Base-by-base conservation (phyloP, 1,140 invertebrate species). In the Drosophila bocki region DNA sequence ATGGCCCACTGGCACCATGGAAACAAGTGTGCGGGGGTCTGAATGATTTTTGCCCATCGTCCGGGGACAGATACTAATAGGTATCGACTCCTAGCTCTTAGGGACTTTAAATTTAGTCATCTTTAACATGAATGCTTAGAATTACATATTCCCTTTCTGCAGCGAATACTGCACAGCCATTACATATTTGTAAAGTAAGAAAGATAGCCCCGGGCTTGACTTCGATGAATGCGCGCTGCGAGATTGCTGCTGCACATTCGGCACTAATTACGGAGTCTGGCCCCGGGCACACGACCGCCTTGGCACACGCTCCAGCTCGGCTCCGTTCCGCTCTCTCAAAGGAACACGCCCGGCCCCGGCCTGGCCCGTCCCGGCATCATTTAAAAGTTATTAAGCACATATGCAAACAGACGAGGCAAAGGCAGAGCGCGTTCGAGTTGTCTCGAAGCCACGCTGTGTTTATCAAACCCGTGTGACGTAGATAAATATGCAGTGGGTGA, bases 341-440 rank as follows among this genome's bases (percentile, higher is more conserved):
- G 45, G 45, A 61, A 48, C 47, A 48, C 47, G 37, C 26, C 47
- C 26, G 3, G 1, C 22, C 47, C 47, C 45, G 13, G 13, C 13
- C 45, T 12, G 37, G 13, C 42, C 22, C 13, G 13, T 3, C 54
- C 45, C 53, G 77, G 69, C 59, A 78, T 65, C 62, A 69, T 67
- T 61, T 65, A 70, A 78, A 79, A 80, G 72, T 83, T 87, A 87
- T 88, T 88, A 88, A 81, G 81, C 78, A 70, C 64, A 75, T 80
- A 84, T 68, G 72, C 75, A 88, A 88, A 88, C 84, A 84, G 63
- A 67, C 59, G 62, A 19, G 63, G 63, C 59, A 59, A 26, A 41
- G 59, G 60, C 60, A 68, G 51, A 7, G 48, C 48, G 48, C 59
- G 35, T 76, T 69, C 65, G 60, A 83, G 83, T 63, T 70, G 64